phyloP scores from a whole-genome alignment of 2,888 invertebrate species.

The Gordius sp. region DNA sequence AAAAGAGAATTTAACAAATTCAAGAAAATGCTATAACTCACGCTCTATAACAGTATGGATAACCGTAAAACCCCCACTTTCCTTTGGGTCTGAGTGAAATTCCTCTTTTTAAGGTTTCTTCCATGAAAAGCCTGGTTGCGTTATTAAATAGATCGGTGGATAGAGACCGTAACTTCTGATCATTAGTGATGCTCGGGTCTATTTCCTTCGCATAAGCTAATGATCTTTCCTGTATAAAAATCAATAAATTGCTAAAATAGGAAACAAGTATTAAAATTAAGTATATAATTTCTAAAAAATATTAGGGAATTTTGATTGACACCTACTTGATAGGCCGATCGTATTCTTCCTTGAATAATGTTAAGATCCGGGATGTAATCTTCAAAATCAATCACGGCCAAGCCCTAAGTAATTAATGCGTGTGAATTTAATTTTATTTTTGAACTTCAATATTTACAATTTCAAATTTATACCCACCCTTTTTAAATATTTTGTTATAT shows the following conservation, averaged over 20 bases:
- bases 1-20: too few species aligned
- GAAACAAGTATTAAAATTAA: too few species aligned
- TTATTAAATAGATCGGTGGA: background rate
- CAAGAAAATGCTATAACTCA: background rate
- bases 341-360: background rate
- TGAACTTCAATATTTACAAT: too few species aligned
- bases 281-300: too few species aligned
- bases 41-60: background rate
- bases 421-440: too few species aligned
- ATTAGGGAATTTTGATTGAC: too few species aligned
- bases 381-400: constrained; percentile 8
- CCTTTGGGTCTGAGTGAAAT: background rate
- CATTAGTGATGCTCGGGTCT: background rate
- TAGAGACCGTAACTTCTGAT: background rate
- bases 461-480: too few species aligned
- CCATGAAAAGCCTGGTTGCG: background rate
- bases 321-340: background rate
- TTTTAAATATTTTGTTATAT: too few species aligned
- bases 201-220: background rate
- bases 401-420: too few species aligned
- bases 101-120: background rate
- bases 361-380: background rate
- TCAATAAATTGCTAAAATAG: too few species aligned
- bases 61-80: constrained; percentile 4
- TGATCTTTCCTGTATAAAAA: constrained; percentile 5